Evolutionary conservation across 2,797 vertebrate species (phyloP).

Genomic region (Glossophaga mutica): DNA sequence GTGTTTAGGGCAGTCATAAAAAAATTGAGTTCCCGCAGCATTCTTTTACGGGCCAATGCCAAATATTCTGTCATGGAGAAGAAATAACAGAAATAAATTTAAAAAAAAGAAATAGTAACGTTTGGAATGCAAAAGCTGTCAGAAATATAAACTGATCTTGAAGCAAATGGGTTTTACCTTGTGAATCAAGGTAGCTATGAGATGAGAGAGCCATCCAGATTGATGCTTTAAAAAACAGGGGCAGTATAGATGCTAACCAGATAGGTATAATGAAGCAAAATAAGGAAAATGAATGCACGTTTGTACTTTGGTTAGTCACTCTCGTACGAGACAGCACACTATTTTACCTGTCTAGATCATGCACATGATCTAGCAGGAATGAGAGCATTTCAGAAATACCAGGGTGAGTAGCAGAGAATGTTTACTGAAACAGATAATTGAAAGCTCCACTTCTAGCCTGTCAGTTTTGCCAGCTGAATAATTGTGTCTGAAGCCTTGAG

Average conservation of each 20-base stretch:
- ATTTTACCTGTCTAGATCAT: not conserved
- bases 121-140: constrained; percentile 39
- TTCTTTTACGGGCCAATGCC: constrained; percentile 64
- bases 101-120: not conserved
- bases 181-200: constrained; percentile 27
- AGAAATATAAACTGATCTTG: constrained; percentile 28
- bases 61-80: constrained; percentile 48
- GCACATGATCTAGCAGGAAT: not conserved
- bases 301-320: not conserved
- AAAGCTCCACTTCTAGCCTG: not conserved
- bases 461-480: constrained; percentile 41
- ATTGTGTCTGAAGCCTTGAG: not conserved
- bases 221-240: not conserved
- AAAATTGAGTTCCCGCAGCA: constrained; percentile 70
- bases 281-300: not conserved
- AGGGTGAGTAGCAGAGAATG: not conserved
- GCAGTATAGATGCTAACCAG: not conserved
- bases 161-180: constrained; percentile 33
- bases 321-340: not conserved
- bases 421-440: constrained; percentile 38
- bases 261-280: not conserved
- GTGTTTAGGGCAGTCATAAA: constrained; percentile 72
- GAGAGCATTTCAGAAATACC: not conserved
- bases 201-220: not conserved
- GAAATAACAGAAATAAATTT: constrained; percentile 35